A percentile compares a stretch with the other conserved stretches of the same genome.
phyloP scores from a whole-genome alignment of 1,140 invertebrate species.

The Colletes gigas region DNA sequence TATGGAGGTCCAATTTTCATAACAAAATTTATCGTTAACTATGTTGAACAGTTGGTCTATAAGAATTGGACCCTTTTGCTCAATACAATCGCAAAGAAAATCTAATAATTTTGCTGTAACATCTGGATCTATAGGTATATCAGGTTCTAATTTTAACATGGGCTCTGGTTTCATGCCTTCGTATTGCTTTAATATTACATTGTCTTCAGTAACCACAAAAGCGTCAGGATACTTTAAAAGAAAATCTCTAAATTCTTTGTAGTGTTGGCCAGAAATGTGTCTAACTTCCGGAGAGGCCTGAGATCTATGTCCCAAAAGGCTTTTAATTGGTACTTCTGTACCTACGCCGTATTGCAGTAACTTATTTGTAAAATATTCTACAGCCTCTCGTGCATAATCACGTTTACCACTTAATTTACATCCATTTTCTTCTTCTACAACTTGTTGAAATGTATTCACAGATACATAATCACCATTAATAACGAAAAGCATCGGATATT shows the following conservation, averaged over 20 bases:
- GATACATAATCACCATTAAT: conserved; percentile 96
- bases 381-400: conserved; percentile 95
- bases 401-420: conserved; percentile 83
- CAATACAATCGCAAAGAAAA: conserved; percentile 89
- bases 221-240: conserved; percentile 91
- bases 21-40: conserved; percentile 89
- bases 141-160: conserved; percentile 83
- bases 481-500: conserved; percentile 95
- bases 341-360: conserved; percentile 93
- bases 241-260: conserved; percentile 96
- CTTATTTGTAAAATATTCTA: conserved; percentile 96
- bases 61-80: conserved; percentile 89
- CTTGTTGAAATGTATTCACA: conserved; percentile 88
- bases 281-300: conserved; percentile 97
- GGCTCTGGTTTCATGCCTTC: conserved; percentile 81
- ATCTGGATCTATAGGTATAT: conserved; percentile 90
- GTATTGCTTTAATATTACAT: conserved; percentile 87
- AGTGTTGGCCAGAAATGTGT: conserved; percentile 96
- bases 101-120: conserved; percentile 88
- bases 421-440: conserved; percentile 79
- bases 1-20: conserved; percentile 89
- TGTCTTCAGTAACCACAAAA: conserved; percentile 94
- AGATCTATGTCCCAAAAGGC: conserved; percentile 94
- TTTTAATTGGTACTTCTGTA: conserved; percentile 95
- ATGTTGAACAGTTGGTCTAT: conserved; percentile 93